Conservation (phyloP, 2,888 invertebrate genomes). For the Ferdinandea cuprea region DNA sequence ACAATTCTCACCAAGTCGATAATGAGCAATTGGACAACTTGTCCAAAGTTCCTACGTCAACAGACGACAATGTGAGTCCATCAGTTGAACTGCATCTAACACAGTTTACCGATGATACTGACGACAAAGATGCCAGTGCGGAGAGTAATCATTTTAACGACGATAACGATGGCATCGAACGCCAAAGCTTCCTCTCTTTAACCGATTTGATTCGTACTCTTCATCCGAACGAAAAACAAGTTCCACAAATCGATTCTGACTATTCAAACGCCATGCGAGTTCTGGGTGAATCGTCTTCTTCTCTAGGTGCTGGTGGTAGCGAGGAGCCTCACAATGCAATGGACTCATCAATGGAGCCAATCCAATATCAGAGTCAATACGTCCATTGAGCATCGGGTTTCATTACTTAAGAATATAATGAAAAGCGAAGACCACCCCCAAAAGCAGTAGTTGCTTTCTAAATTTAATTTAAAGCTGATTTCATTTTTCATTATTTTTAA, state of each 20-base stretch:
- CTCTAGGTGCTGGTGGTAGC: conserved; percentile 73
- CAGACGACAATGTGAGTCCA: conserved; percentile 78
- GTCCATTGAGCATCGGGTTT: conserved; percentile 40
- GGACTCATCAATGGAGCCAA: conserved; percentile 61
- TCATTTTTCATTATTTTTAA: conserved; percentile 11
- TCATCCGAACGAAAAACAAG: conserved; percentile 82
- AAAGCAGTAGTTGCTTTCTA: conserved; percentile 24
- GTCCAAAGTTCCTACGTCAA: conserved; percentile 57
- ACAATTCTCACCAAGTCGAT: conserved; percentile 30
- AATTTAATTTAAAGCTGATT: conserved; percentile 39
- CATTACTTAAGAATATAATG: conserved; percentile 2
- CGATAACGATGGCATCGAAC: conserved; percentile 80
- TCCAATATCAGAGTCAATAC: conserved; percentile 27
- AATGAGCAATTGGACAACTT: conserved; percentile 59
- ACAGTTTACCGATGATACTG: conserved; percentile 82
- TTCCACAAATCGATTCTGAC: conserved; percentile 83
- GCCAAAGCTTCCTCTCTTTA: conserved; percentile 82
- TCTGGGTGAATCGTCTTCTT: conserved; percentile 80
- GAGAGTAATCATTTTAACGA: conserved; percentile 63
- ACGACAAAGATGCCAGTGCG: conserved; percentile 80
- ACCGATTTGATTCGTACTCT: conserved; percentile 82
- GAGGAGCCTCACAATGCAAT: conserved; percentile 53
- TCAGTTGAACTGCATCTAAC: conserved; percentile 82
- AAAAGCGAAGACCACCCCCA: neutral
- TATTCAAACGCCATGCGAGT: conserved; percentile 83